Evolutionary conservation across 1,140 invertebrate genomes (phyloP).

Genomic region (Leptoteleia sp.): DNA sequence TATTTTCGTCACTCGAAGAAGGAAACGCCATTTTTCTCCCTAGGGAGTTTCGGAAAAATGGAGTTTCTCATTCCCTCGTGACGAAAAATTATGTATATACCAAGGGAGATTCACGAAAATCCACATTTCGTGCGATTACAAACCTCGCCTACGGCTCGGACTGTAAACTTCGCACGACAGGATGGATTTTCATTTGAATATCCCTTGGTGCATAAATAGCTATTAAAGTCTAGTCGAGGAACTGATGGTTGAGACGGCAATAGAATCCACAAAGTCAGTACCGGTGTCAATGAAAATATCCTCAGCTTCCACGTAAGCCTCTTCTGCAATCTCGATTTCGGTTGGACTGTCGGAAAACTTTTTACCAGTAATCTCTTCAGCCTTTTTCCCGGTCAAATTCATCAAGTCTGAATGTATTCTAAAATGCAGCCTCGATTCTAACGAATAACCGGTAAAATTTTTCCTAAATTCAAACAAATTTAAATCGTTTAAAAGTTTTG

Average conservation of each 20-base stretch:
- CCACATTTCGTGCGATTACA: no score
- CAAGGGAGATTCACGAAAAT: no score
- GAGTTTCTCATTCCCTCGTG: no score
- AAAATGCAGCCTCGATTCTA: constrained; percentile 96
- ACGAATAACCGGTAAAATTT: constrained; percentile 92
- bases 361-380: constrained; percentile 52
- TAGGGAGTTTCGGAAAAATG: constrained; percentile 19
- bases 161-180: no score
- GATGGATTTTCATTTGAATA: no score
- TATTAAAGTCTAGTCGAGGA: constrained; percentile 67
- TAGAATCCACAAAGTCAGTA: constrained; percentile 52
- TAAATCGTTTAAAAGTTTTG: no score
- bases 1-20: no score
- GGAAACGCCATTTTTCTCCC: no score
- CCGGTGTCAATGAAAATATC: constrained; percentile 42
- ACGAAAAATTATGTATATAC: no score
- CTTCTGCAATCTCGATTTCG: constrained; percentile 53
- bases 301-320: constrained; percentile 49
- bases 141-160: no score
- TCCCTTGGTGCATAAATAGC: no score
- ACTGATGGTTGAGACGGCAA: constrained; percentile 49
- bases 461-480: constrained; percentile 84
- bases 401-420: constrained; percentile 91
- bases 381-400: constrained; percentile 80
- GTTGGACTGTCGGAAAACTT: constrained; percentile 38